phyloP scores from a whole-genome alignment of 2,113 vertebrate species.

The Labrus mixtus region DNA sequence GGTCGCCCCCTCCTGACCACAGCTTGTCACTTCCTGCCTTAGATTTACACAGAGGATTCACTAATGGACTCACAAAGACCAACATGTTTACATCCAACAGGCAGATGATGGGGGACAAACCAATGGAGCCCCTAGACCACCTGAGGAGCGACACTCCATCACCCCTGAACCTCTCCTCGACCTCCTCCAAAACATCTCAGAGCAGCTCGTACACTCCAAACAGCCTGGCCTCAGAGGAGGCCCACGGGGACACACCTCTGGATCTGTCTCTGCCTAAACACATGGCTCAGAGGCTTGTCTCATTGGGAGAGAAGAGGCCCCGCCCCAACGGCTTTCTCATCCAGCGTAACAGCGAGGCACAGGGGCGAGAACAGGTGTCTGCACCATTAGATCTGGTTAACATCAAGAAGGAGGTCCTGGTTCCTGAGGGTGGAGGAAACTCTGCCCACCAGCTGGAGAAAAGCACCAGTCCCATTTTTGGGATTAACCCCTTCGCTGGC shows the following conservation, averaged over 20 bases:
- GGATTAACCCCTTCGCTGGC: conserved; percentile 92
- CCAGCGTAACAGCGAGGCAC: conserved; percentile 87
- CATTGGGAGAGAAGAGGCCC: conserved; percentile 88
- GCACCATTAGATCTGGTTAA: conserved; percentile 92
- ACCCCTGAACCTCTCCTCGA: conserved; percentile 96
- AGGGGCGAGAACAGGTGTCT: conserved; percentile 86
- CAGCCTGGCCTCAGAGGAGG: conserved; percentile 94
- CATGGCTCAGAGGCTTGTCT: conserved; percentile 89
- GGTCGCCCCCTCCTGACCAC: conserved; percentile 87
- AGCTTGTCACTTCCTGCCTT: conserved; percentile 85
- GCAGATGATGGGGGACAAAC: conserved; percentile 87
- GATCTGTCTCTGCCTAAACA: conserved; percentile 98
- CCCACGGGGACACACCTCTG: conserved; percentile 91
- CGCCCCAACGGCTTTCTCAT: conserved; percentile 88
- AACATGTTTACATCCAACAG: conserved; percentile 91
- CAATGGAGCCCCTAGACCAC: conserved; percentile 87
- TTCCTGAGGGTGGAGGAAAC: conserved; percentile 81
- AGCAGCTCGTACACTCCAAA: conserved; percentile 97
- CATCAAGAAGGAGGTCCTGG: conserved; percentile 94
- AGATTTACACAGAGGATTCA: conserved; percentile 90
- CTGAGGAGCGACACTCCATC: conserved; percentile 94
- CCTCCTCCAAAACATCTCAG: conserved; percentile 97
- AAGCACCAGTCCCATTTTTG: conserved; percentile 93
- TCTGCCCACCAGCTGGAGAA: conserved; percentile 86
- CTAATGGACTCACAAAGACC: conserved; percentile 91